Conservation (phyloP, 1,140 invertebrate genomes). For the Zaprionus ghesquierei region DNA sequence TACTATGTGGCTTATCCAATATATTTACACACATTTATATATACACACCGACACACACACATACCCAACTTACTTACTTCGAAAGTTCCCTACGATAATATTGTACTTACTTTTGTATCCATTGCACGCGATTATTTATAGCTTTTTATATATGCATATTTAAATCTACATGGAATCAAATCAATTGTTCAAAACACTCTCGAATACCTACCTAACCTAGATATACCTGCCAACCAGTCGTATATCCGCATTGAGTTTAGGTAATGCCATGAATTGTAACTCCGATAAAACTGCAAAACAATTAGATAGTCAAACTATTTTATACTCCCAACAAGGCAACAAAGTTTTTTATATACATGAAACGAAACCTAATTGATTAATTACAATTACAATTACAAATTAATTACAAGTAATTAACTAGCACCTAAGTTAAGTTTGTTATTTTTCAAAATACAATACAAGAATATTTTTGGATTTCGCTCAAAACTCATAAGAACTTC, state of each 20-base stretch:
- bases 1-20: constrained; percentile 75
- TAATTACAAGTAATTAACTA: constrained; percentile 39
- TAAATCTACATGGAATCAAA: constrained; percentile 7
- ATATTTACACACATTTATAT: constrained; percentile 27
- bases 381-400: constrained; percentile 3
- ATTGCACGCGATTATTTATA: constrained; percentile 39
- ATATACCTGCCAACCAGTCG: neutral
- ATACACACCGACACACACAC: constrained; percentile 7
- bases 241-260: constrained; percentile 5
- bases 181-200: constrained; percentile 42
- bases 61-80: constrained; percentile 34
- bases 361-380: neutral
- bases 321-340: constrained; percentile 49
- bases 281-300: constrained; percentile 46
- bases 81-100: constrained; percentile 41
- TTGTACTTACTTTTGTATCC: constrained; percentile 32
- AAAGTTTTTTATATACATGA: constrained; percentile 60
- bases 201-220: constrained; percentile 15
- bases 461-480: constrained; percentile 76
- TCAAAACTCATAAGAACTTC: constrained; percentile 32
- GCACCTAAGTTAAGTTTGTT: constrained; percentile 78
- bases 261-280: constrained; percentile 43
- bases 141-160: constrained; percentile 34
- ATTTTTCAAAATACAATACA: constrained; percentile 71
- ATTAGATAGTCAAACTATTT: constrained; percentile 79